Evolutionary conservation across 2,113 vertebrate species (phyloP), one percentile per base, ranked within the genome.

Genomic region (Phocoena phocoena): DNA sequence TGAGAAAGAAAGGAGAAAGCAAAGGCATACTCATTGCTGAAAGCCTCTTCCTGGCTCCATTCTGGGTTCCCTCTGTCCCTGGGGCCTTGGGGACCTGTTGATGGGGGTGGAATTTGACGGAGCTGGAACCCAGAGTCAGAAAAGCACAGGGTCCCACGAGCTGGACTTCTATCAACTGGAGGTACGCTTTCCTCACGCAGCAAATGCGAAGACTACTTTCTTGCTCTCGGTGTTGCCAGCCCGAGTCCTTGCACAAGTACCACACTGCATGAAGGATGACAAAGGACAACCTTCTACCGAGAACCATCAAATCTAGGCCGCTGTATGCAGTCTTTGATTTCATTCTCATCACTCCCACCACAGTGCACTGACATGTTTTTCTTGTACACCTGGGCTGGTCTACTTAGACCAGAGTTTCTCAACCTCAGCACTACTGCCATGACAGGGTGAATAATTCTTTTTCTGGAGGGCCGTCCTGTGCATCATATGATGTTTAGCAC

Each of bases 381-480:
- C 23, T 18, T 18, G 17, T 4, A 11, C 20, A 21, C n/a, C 58
- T 33, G 23, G 12, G 74, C 14, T 41, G 25, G 18, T 60, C 31
- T 63, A 0, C 44, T 41, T 9, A 3, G 50, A 28, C 38, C 7
- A 6, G 1, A 10, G n/a, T 25, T 84, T 31, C 68, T 77, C 50
- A 31, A 2, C 21, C n/a, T 28, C 6, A 1, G 33, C 9, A 8
- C 50, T 2, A 21, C 1, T 0, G n/a, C 67, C 4, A 17, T 0
- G 15, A 53, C 10, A 2, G 50, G 28, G 41, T 12, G 26, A 44
- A 6, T 12, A 3, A 44, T 6, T 68, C 26, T 17, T 25, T 12
- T 0, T 17, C 26, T 6, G 25, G 21, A 25, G 60, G 28, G 26
- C 44, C 6, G 41, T 18, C 50, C 65, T 8, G 2, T 1, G 23